Conservation (phyloP, 2,797 vertebrate genomes). For the Betta splendens region DNA sequence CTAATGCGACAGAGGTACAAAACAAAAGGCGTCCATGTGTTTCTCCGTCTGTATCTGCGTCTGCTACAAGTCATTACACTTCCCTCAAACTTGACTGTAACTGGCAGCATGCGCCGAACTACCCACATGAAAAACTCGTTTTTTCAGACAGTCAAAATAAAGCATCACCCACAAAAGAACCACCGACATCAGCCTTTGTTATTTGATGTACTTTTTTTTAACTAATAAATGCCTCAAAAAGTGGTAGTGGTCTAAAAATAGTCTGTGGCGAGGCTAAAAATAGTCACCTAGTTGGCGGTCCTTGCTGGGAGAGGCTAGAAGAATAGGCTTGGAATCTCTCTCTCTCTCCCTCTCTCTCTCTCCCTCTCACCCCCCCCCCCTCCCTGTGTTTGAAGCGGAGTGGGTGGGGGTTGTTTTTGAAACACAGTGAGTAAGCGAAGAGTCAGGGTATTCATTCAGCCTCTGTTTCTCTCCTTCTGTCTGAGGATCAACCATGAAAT, state of each 20-base stretch:
- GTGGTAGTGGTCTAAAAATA: slow-evolving; percentile 96
- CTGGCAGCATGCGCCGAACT: slow-evolving; percentile 85
- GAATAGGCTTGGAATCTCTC: slow-evolving; percentile 90
- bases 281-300: slow-evolving; percentile 86
- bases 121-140: slow-evolving; percentile 84
- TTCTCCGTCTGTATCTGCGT: slow-evolving; percentile 30
- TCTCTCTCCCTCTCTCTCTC: slow-evolving; percentile 71
- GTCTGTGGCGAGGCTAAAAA: slow-evolving; percentile 91
- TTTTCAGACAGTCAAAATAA: slow-evolving; percentile 82
- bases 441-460: slow-evolving; percentile 86
- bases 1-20: slow-evolving; percentile 78
- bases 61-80: slow-evolving; percentile 10
- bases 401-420: slow-evolving; percentile 75
- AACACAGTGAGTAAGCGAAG: slow-evolving; percentile 77
- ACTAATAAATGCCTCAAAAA: slow-evolving; percentile 93
- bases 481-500: slow-evolving; percentile 83
- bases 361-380: slow-evolving; percentile 48
- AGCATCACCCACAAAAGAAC: slow-evolving; percentile 66
- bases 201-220: slow-evolving; percentile 77
- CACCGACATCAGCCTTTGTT: slow-evolving; percentile 44
- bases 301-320: slow-evolving; percentile 94
- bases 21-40: slow-evolving; percentile 40
- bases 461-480: slow-evolving; percentile 65
- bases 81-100: slow-evolving; percentile 70
- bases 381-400: slow-evolving; percentile 79